These are phyloP conservation scores for Tinea pellionella DNA, from an alignment of 2,888 invertebrate genomes.

Conservation along the genomic window DNA sequence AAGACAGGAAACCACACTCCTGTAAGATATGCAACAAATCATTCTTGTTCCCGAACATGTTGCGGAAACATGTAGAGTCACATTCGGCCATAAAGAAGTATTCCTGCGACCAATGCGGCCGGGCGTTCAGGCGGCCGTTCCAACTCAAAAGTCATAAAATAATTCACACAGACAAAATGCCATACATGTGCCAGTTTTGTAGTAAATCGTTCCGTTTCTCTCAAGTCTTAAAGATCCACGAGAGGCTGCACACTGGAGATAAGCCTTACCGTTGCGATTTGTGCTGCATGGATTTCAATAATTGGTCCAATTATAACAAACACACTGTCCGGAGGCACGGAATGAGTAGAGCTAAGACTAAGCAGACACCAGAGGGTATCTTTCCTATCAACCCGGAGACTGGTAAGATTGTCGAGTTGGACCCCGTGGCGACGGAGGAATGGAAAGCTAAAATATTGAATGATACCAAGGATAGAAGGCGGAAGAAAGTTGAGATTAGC, in stretches of 20 bases:
- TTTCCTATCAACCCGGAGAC: slow-evolving; percentile 57
- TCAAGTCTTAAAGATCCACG: slow-evolving; percentile 78
- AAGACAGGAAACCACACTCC: slow-evolving; percentile 46
- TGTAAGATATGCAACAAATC: slow-evolving; percentile 56
- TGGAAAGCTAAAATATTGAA: slow-evolving; percentile 57
- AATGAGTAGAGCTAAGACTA: slow-evolving; percentile 54
- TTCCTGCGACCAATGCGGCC: slow-evolving; percentile 54
- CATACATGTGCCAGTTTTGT: slow-evolving; percentile 80
- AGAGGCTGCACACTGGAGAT: slow-evolving; percentile 77
- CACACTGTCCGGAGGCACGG: slow-evolving; percentile 83
- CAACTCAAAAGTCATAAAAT: slow-evolving; percentile 80
- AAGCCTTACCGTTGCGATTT: slow-evolving; percentile 79
- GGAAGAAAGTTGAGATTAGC: background rate
- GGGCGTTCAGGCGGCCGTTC: slow-evolving; percentile 72
- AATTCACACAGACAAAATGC: slow-evolving; percentile 83
- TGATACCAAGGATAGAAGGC: slow-evolving; percentile 18
- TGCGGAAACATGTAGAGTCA: slow-evolving; percentile 54
- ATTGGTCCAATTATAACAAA: slow-evolving; percentile 87
- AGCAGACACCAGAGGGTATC: slow-evolving; percentile 66
- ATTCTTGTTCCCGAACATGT: slow-evolving; percentile 53
- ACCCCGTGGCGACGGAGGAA: slow-evolving; percentile 38
- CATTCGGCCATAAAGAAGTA: slow-evolving; percentile 54
- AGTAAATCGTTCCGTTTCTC: slow-evolving; percentile 81
- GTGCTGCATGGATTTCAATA: slow-evolving; percentile 79
- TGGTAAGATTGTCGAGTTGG: slow-evolving; percentile 47